Conservation (phyloP, 1,140 invertebrate genomes). For the Leptopilina clavipes region DNA sequence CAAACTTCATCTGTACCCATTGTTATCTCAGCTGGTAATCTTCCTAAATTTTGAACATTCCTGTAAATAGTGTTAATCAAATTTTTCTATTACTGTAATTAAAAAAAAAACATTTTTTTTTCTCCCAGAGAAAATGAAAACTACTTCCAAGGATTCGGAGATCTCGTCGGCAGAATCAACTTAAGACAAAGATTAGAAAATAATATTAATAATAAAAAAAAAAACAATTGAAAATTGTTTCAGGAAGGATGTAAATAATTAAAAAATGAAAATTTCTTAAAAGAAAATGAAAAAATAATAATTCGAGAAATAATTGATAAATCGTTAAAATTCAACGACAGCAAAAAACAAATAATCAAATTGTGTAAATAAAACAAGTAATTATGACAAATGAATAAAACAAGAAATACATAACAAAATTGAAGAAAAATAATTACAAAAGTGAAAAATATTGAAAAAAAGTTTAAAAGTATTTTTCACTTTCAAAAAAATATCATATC, state of each 20-base stretch:
- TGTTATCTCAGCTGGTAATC: conserved; percentile 56
- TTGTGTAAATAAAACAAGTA: not conserved
- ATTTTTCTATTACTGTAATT: not conserved
- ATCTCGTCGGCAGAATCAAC: not conserved
- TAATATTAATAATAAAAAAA: not conserved
- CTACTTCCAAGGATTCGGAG: not conserved
- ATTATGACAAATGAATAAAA: too few species aligned
- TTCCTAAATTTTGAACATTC: conserved; percentile 38
- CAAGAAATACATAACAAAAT: too few species aligned
- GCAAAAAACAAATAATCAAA: not conserved
- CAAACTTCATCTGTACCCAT: conserved; percentile 52
- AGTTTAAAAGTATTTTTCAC: too few species aligned
- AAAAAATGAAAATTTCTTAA: too few species aligned
- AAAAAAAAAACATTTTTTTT: not conserved
- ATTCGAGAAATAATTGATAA: too few species aligned
- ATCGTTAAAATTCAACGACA: not conserved
- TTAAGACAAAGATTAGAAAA: not conserved
- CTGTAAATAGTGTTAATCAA: not conserved
- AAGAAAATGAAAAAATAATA: too few species aligned
- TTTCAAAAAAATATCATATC: too few species aligned
- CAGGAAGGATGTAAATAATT: too few species aligned
- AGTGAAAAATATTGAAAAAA: too few species aligned
- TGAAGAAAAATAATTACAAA: too few species aligned
- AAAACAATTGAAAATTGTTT: not conserved
- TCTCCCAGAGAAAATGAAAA: conserved; percentile 18